phyloP scores from a whole-genome alignment of 2,888 invertebrate species.

The Limnephilus auricula region DNA sequence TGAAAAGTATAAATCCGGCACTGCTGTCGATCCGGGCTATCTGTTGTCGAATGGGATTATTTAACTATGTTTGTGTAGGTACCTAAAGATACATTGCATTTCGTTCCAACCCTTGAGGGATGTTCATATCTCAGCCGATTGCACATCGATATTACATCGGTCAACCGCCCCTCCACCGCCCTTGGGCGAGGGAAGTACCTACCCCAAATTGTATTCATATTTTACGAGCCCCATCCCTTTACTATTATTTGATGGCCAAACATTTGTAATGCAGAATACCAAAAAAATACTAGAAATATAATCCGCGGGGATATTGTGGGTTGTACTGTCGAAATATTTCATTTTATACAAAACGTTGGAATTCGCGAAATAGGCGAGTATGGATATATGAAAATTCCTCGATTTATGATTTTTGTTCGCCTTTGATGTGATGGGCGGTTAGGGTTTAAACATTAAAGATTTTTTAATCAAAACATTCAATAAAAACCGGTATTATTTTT shows the following conservation, averaged over 20 bases:
- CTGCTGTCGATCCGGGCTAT: background rate
- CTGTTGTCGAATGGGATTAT: conserved; percentile 15
- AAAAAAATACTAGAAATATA: conserved; percentile 34
- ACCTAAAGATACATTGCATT: background rate
- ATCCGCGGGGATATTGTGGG: background rate
- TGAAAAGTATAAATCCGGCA: too few species aligned
- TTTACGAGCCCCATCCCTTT: conserved; percentile 50
- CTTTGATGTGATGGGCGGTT: conserved; percentile 58
- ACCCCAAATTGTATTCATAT: conserved; percentile 60
- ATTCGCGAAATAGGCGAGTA: conserved; percentile 59
- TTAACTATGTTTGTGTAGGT: background rate
- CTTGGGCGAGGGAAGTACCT: conserved; percentile 23
- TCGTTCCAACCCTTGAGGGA: conserved; percentile 21
- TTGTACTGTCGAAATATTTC: conserved; percentile 53
- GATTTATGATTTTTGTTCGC: conserved; percentile 64
- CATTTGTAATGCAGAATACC: conserved; percentile 48
- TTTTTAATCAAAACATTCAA: conserved; percentile 69
- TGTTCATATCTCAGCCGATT: conserved; percentile 60
- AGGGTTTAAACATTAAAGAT: background rate
- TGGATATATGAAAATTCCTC: conserved; percentile 64
- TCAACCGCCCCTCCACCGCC: conserved; percentile 54
- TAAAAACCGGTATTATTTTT: background rate
- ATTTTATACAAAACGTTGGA: conserved; percentile 60
- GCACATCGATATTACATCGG: conserved; percentile 63
- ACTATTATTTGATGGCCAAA: conserved; percentile 57